A percentile compares a stretch with the other conserved stretches of the same genome.
These are phyloP conservation scores for Diarsia mendica DNA, from an alignment of 2,888 invertebrate genomes.

Conservation along the genomic window DNA sequence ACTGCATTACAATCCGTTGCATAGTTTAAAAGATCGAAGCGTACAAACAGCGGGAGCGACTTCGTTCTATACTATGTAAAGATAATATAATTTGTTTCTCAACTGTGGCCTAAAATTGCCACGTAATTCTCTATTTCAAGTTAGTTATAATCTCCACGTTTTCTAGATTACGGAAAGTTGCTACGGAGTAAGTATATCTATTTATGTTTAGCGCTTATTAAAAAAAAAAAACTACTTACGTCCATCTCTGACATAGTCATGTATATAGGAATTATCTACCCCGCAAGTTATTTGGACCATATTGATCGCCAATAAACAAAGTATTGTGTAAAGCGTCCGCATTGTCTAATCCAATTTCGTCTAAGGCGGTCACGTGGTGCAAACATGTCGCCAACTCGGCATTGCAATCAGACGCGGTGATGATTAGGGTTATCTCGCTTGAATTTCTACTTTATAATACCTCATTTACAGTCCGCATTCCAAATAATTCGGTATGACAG, in stretches of 20 bases:
- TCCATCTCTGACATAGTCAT: conserved; percentile 85
- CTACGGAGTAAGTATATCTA: not conserved
- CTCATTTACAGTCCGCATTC: not conserved
- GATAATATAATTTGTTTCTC: not conserved
- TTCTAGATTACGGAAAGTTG: not conserved
- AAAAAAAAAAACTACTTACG: conserved; percentile 75
- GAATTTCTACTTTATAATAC: not conserved
- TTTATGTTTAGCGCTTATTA: not conserved
- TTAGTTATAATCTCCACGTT: not conserved
- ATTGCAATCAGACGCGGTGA: conserved; percentile 56
- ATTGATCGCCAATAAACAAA: conserved; percentile 58
- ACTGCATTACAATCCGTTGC: no score
- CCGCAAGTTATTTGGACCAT: conserved; percentile 30
- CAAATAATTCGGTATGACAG: not conserved
- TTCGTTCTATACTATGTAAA: no score
- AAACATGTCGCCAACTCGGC: conserved; percentile 44
- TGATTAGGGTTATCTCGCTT: conserved; percentile 53
- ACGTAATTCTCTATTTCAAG: not conserved
- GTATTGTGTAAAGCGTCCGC: conserved; percentile 58
- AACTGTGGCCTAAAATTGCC: not conserved
- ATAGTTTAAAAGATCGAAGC: no score
- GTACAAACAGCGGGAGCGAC: no score
- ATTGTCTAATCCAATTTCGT: conserved; percentile 65
- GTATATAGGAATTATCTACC: conserved; percentile 31
- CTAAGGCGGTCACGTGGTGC: conserved; percentile 52